These are phyloP conservation scores for Philereme transversata DNA, from an alignment of 2,888 invertebrate genomes.

Conservation along the genomic window DNA sequence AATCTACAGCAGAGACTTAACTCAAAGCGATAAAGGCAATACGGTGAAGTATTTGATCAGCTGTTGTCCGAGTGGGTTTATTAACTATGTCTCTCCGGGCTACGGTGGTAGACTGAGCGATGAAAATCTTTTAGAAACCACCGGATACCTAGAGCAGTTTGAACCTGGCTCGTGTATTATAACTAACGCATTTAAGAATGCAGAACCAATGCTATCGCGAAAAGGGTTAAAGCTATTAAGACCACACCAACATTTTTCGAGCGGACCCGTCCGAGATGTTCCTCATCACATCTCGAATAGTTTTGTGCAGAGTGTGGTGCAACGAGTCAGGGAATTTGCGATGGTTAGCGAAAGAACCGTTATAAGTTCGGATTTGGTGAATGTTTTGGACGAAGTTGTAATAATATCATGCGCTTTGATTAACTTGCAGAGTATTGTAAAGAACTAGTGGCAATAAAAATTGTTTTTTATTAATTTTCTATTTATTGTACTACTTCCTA, in stretches of 20 bases:
- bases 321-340: constrained; percentile 4
- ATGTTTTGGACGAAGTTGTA: constrained; percentile 6
- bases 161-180: constrained; percentile 1
- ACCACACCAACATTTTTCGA: background rate
- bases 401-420: constrained; percentile 11
- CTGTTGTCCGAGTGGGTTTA: constrained; percentile 2
- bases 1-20: background rate
- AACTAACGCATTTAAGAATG: constrained; percentile 1
- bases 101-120: constrained; percentile 8
- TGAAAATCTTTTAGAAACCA: constrained; percentile 4
- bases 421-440: constrained; percentile 8
- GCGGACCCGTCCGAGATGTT: background rate
- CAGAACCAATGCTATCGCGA: background rate
- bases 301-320: constrained; percentile 1
- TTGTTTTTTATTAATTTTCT: no score
- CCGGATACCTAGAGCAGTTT: constrained; percentile 3
- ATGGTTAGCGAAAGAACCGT: constrained; percentile 4
- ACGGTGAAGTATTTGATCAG: constrained; percentile 12
- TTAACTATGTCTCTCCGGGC: constrained; percentile 12
- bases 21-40: constrained; percentile 8
- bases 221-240: constrained; percentile 1
- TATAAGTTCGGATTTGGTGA: constrained; percentile 10
- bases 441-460: background rate
- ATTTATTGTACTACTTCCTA: no score
- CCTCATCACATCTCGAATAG: background rate